A percentile compares a stretch with the other conserved stretches of the same genome.
These are phyloP conservation scores for Ginglymostoma cirratum DNA, from an alignment of 2,113 vertebrate species.

Conservation along the genomic window DNA sequence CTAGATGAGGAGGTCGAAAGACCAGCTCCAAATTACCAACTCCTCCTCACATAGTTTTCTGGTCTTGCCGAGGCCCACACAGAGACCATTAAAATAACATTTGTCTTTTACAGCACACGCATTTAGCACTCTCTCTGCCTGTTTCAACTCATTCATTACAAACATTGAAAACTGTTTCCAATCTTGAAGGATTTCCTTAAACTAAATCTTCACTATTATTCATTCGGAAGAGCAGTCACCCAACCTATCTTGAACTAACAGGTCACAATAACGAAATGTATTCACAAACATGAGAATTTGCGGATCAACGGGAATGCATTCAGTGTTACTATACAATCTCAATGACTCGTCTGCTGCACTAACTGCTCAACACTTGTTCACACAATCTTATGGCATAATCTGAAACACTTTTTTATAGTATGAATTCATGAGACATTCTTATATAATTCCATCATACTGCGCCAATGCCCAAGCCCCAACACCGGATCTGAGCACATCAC, in stretches of 20 bases:
- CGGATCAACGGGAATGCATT: neutral
- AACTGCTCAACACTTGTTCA: neutral
- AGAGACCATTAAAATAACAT: slow-evolving; percentile 34
- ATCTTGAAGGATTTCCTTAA: neutral
- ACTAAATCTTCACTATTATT: neutral
- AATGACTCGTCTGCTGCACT: too few relatives aligned
- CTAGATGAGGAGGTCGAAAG: slow-evolving; percentile 55
- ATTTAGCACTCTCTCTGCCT: neutral
- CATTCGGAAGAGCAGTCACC: neutral
- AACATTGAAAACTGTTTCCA: neutral
- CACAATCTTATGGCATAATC: neutral
- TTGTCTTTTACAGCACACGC: neutral
- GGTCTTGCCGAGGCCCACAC: neutral
- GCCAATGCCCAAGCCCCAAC: neutral
- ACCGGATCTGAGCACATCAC: neutral
- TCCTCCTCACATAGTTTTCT: slow-evolving; percentile 34
- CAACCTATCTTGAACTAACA: neutral
- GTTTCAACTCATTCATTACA: too few relatives aligned
- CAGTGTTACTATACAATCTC: neutral
- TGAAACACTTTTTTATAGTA: neutral
- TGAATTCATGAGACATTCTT: neutral
- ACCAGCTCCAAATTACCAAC: slow-evolving; percentile 40
- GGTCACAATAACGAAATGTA: neutral
- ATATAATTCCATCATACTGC: neutral
- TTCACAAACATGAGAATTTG: neutral